Percentiles rank a stretch among this genome's conserved stretches.
Evolutionary conservation across 2,797 vertebrate genomes (phyloP).

Genomic region (Cheracebus regulus): DNA sequence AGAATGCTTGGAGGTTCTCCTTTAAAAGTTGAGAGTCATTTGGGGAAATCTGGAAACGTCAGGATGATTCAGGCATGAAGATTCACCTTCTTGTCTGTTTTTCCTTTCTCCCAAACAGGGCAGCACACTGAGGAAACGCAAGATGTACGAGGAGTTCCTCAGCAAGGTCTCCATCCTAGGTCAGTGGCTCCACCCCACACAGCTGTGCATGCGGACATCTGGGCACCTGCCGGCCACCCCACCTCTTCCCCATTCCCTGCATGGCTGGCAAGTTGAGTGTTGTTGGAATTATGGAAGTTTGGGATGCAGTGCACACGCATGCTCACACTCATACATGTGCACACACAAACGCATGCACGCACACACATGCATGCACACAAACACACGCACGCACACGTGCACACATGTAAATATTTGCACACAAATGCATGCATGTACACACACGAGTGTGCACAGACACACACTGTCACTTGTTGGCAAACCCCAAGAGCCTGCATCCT

Average conservation of each 20-base stretch:
- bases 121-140: constrained; percentile 95
- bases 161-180: constrained; percentile 98
- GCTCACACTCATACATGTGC: neutral
- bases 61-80: rapidly evolving
- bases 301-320: neutral
- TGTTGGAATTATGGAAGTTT: rapidly evolving
- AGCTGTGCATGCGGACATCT: rapidly evolving
- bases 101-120: constrained; percentile 86
- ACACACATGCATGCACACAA: too few relatives aligned
- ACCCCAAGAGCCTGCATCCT: neutral
- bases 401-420: too few relatives aligned
- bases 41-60: neutral
- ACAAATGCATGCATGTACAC: too few relatives aligned
- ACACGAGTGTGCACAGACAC: too few relatives aligned
- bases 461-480: neutral
- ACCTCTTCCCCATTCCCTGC: rapidly evolving
- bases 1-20: neutral
- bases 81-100: constrained; percentile 68
- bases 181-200: constrained; percentile 80
- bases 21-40: neutral
- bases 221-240: rapidly evolving
- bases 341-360: too few relatives aligned
- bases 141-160: constrained; percentile 98
- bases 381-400: too few relatives aligned
- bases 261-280: rapidly evolving